These are phyloP conservation scores for Psix sp. DNA, from an alignment of 1,140 invertebrate genomes.

Conservation along the genomic window DNA sequence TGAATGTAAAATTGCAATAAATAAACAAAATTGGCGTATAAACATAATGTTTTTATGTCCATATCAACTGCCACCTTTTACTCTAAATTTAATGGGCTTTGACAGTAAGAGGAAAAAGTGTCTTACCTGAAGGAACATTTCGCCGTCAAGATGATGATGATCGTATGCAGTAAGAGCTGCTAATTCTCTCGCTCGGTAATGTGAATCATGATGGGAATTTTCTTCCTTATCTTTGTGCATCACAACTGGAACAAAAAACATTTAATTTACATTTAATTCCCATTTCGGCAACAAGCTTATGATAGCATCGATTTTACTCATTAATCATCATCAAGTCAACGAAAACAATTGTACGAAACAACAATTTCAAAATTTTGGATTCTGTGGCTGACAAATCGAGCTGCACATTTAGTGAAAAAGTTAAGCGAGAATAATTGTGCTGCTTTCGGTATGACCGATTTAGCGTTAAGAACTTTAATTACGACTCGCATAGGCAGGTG, in stretches of 20 bases:
- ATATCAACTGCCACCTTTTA: no score
- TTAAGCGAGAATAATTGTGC: conserved; percentile 17
- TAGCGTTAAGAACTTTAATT: conserved; percentile 64
- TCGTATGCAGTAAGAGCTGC: conserved; percentile 90
- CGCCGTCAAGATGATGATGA: conserved; percentile 92
- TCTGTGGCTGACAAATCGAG: neutral
- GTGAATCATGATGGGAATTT: conserved; percentile 80
- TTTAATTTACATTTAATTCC: conserved; percentile 2
- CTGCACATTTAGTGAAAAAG: conserved; percentile 13
- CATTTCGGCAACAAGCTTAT: neutral
- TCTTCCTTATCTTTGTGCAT: conserved; percentile 95
- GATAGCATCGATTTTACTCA: no score
- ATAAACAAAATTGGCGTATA: no score
- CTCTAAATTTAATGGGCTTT: no score
- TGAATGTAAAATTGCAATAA: no score
- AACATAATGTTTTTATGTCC: no score
- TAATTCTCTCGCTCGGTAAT: conserved; percentile 86
- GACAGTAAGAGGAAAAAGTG: no score
- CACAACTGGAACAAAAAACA: conserved; percentile 86
- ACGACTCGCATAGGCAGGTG: conserved; percentile 68
- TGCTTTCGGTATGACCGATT: conserved; percentile 26
- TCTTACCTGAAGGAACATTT: conserved; percentile 95
- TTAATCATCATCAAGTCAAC: no score
- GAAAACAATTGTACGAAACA: no score
- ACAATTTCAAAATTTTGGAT: no score